Conservation (phyloP, 37 sponge, comb jelly and placozoan genomes). For the Geodia barretti region DNA sequence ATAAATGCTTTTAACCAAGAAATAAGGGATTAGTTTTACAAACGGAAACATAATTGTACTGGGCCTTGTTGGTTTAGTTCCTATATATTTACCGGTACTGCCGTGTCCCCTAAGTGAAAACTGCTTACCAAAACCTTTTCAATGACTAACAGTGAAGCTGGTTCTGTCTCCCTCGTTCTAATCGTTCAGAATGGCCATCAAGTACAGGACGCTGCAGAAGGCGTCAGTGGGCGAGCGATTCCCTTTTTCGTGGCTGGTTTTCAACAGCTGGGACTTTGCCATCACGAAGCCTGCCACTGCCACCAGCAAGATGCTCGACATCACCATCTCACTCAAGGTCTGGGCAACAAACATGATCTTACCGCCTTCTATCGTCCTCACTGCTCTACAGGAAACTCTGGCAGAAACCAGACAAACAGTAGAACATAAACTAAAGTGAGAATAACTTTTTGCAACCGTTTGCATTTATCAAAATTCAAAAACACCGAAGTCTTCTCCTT, state of each 20-base stretch:
- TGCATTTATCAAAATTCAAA: too few species aligned
- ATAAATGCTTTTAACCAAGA: too few species aligned
- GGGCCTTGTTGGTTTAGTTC: neutral
- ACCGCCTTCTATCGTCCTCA: too few species aligned
- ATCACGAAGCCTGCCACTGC: slow-evolving; percentile 54
- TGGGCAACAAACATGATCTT: too few species aligned
- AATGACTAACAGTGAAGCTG: slow-evolving; percentile 15
- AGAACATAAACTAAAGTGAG: slow-evolving; percentile 10
- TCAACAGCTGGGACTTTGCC: slow-evolving; percentile 76
- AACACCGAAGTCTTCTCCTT: too few species aligned
- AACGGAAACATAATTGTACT: slow-evolving; percentile 2
- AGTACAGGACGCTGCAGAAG: slow-evolving; percentile 56
- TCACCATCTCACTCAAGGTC: slow-evolving; percentile 54
- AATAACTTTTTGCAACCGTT: too few species aligned
- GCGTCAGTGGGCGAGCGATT: slow-evolving; percentile 47
- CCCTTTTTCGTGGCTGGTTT: slow-evolving; percentile 59
- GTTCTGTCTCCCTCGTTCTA: neutral
- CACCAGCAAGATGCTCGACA: slow-evolving; percentile 13
- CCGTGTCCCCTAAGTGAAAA: neutral
- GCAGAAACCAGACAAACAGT: slow-evolving; percentile 21
- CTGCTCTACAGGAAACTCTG: slow-evolving; percentile 40
- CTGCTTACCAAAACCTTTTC: neutral
- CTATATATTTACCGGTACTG: neutral
- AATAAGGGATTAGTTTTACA: too few species aligned
- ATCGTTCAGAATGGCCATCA: slow-evolving; percentile 40